phyloP scores from a whole-genome alignment of 2,113 vertebrate species.

The Marmota flaviventris region DNA sequence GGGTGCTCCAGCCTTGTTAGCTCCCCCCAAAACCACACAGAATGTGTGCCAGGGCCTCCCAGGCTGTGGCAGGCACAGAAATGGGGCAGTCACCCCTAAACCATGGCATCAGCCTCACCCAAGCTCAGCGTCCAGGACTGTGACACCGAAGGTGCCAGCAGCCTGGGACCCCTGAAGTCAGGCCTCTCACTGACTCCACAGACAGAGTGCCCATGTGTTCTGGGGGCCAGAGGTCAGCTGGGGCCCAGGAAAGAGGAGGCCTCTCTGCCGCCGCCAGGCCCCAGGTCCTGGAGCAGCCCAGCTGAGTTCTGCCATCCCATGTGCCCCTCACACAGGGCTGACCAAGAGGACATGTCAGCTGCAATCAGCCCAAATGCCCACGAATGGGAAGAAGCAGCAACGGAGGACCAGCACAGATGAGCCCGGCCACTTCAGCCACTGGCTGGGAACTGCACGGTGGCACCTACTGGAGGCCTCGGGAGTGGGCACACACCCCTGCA shows the following conservation, averaged over 20 bases:
- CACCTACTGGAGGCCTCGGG: too few relatives aligned
- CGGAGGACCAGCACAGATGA: not conserved
- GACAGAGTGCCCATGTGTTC: not conserved
- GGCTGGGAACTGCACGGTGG: too few relatives aligned
- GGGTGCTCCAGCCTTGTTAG: fast-evolving
- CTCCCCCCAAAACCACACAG: not conserved
- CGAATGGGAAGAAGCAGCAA: not conserved
- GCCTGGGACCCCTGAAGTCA: too few relatives aligned
- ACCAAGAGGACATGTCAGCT: not conserved
- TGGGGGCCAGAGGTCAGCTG: too few relatives aligned
- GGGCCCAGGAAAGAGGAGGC: not conserved
- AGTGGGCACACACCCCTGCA: not conserved
- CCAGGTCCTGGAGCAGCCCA: not conserved
- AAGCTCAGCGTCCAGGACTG: fast-evolving
- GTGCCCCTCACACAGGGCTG: fast-evolving
- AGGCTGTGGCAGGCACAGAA: too few relatives aligned
- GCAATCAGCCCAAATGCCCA: not conserved
- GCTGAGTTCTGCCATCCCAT: too few relatives aligned
- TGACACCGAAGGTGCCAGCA: not conserved
- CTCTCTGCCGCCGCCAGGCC: not conserved
- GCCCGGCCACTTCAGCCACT: fast-evolving
- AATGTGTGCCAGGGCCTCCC: not conserved
- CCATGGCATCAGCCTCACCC: not conserved
- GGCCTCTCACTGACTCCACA: not conserved
- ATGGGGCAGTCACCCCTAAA: too few relatives aligned